Percentiles rank a stretch among this genome's conserved stretches.
Evolutionary conservation across 2,797 vertebrate species (phyloP).

Genomic region (Amniataba percoides): DNA sequence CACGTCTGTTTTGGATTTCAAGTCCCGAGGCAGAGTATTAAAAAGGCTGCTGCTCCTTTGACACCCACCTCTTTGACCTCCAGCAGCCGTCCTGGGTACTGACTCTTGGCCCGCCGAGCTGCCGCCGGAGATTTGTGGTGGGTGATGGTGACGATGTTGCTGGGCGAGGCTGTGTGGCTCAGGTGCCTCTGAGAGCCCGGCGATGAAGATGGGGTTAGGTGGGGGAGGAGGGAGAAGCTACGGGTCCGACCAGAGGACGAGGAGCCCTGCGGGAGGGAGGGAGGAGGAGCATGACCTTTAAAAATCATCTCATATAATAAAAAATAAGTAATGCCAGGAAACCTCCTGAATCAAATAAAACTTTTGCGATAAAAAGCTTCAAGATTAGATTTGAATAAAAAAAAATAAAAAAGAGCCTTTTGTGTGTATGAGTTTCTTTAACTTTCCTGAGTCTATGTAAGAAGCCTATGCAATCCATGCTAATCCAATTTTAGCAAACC

Average conservation of each 20-base stretch:
- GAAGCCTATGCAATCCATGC: too few relatives aligned
- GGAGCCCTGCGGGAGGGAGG: conserved; percentile 83
- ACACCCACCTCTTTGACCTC: conserved; percentile 96
- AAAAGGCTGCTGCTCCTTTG: neutral
- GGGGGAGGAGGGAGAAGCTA: conserved; percentile 93
- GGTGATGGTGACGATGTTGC: conserved; percentile 93
- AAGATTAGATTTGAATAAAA: neutral
- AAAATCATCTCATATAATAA: too few relatives aligned
- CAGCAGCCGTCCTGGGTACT: conserved; percentile 89
- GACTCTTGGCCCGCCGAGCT: conserved; percentile 89
- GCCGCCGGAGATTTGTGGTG: conserved; percentile 97
- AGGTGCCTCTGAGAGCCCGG: conserved; percentile 89
- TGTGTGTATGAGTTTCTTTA: neutral
- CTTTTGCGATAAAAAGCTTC: neutral
- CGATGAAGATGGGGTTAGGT: conserved; percentile 90
- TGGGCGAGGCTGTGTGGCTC: conserved; percentile 83
- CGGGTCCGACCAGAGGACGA: conserved; percentile 88
- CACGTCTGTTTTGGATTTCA: neutral
- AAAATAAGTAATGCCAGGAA: neutral
- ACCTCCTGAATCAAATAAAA: neutral
- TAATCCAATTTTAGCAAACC: neutral
- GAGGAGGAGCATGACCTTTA: neutral
- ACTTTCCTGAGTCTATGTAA: neutral
- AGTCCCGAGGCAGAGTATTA: neutral
- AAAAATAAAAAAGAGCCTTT: neutral